Percentiles rank a stretch among this genome's conserved stretches.
Conservation (phyloP, 2,888 invertebrate genomes). For the Tanytarsus gracilentus region DNA sequence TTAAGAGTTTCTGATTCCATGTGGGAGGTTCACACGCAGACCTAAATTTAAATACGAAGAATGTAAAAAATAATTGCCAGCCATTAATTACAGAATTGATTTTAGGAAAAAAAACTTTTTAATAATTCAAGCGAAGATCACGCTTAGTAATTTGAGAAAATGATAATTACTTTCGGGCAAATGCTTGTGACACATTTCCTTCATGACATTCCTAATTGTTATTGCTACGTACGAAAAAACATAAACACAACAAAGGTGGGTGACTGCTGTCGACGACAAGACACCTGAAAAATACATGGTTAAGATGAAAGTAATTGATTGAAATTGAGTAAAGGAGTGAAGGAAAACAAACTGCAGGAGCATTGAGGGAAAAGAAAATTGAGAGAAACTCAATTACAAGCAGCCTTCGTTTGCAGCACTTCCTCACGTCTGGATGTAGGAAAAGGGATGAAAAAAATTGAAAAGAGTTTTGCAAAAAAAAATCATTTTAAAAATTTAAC, state of each 20-base stretch:
- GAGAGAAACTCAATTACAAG: conserved; percentile 19
- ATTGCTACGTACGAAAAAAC: not conserved
- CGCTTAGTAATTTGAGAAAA: conserved; percentile 7
- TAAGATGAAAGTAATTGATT: conserved; percentile 15
- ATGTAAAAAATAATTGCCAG: too few species aligned
- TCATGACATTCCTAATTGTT: conserved; percentile 23
- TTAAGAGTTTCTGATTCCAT: too few species aligned
- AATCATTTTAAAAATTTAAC: too few species aligned
- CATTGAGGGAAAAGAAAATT: not conserved
- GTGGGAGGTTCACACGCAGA: not conserved
- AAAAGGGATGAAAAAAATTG: too few species aligned
- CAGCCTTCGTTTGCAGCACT: not conserved
- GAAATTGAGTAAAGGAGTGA: conserved; percentile 7
- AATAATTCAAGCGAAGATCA: too few species aligned
- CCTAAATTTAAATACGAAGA: too few species aligned
- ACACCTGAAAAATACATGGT: not conserved
- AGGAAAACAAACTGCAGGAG: not conserved
- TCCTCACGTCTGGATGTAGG: not conserved
- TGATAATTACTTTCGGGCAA: conserved; percentile 1
- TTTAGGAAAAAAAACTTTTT: too few species aligned
- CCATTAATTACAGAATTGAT: too few species aligned
- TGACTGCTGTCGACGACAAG: not conserved
- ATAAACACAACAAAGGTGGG: not conserved
- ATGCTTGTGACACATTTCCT: conserved; percentile 23
- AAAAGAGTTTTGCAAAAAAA: not conserved